These are phyloP conservation scores for Lophura swinhoii DNA, from an alignment of 2,797 vertebrate genomes.

Conservation along the genomic window DNA sequence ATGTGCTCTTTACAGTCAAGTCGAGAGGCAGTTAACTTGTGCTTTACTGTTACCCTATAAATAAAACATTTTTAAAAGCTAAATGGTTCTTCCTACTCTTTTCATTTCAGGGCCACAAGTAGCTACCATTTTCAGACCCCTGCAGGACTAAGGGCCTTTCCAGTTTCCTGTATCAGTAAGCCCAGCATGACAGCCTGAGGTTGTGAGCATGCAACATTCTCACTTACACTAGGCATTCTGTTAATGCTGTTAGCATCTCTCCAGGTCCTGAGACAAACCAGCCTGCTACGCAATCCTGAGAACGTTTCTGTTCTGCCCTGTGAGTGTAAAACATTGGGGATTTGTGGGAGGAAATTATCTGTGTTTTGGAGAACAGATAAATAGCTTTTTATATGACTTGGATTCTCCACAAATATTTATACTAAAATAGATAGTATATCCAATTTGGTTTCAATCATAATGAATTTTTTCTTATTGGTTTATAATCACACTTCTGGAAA, in stretches of 20 bases:
- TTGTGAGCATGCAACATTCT: accelerated
- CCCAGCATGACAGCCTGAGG: background rate
- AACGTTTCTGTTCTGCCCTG: background rate
- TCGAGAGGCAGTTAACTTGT: slow-evolving; percentile 22
- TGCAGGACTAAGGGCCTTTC: background rate
- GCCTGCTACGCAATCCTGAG: accelerated
- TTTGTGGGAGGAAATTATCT: background rate
- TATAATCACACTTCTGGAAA: background rate
- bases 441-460: background rate
- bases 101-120: background rate
- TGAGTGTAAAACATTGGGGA: background rate
- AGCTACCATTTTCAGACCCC: background rate
- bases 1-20: slow-evolving; percentile 38
- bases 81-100: background rate
- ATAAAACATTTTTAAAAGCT: slow-evolving; percentile 49
- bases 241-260: accelerated
- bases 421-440: background rate
- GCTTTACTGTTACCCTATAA: slow-evolving; percentile 22
- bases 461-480: background rate
- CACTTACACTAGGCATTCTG: accelerated
- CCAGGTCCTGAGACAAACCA: background rate
- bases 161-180: background rate
- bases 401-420: background rate
- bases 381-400: background rate
- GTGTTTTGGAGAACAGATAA: background rate